Evolutionary conservation across 2,888 invertebrate genomes (phyloP).

Genomic region (Hypomecis punctinalis): DNA sequence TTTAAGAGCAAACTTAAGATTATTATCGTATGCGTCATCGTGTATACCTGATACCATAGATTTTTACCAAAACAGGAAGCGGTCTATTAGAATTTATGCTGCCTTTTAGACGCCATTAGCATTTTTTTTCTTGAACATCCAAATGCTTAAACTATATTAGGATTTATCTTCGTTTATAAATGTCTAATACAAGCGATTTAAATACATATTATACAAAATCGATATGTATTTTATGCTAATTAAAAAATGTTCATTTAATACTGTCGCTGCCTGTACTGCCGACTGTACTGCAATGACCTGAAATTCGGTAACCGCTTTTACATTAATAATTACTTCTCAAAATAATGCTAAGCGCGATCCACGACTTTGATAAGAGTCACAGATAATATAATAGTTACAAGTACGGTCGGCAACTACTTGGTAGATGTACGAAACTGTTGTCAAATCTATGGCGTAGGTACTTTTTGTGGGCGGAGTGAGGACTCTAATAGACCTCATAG

Average conservation of each 20-base stretch:
- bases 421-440: not conserved
- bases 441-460: slow-evolving; percentile 30
- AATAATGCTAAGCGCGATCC: slow-evolving; percentile 81
- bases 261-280: slow-evolving; percentile 30
- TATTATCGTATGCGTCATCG: too few species aligned
- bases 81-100: too few species aligned
- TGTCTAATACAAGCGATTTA: too few species aligned
- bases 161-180: too few species aligned
- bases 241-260: not conserved
- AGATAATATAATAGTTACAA: not conserved
- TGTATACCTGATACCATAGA: too few species aligned
- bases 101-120: too few species aligned
- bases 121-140: too few species aligned
- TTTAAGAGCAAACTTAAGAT: too few species aligned
- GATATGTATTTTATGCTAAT: not conserved
- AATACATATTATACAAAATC: not conserved
- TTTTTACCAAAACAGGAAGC: too few species aligned
- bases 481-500: not conserved
- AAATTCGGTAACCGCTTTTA: slow-evolving; percentile 81
- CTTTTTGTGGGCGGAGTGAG: slow-evolving; percentile 16
- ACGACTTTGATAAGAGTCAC: slow-evolving; percentile 72
- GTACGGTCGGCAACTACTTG: slow-evolving; percentile 7
- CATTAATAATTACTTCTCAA: slow-evolving; percentile 85
- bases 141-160: too few species aligned
- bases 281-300: slow-evolving; percentile 71